These are phyloP conservation scores for Ardeotis arabs DNA, from an alignment of 2,113 vertebrate genomes.

Conservation along the genomic window DNA sequence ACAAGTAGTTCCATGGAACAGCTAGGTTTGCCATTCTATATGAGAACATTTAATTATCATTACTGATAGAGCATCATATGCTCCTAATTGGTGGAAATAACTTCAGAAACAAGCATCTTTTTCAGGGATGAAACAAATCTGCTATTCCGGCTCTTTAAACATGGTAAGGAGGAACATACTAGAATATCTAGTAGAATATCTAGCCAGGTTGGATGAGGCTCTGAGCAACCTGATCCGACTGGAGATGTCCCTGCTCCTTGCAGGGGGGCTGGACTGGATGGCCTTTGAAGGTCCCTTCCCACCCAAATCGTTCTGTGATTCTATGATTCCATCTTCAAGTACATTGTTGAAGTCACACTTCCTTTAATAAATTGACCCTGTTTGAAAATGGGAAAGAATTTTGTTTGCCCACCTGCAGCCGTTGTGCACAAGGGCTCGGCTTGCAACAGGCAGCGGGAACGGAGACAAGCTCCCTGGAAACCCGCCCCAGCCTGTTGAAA, in stretches of 20 bases:
- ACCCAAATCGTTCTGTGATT: too few species aligned
- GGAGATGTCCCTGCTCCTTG: too few species aligned
- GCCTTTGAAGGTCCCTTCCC: too few species aligned
- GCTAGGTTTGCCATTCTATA: background rate
- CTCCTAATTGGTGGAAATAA: background rate
- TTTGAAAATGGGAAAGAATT: background rate
- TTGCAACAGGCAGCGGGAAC: background rate
- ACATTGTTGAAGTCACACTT: fast-evolving
- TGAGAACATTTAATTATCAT: background rate
- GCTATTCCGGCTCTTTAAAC: background rate
- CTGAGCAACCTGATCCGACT: too few species aligned
- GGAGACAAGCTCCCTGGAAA: background rate
- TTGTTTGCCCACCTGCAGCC: background rate
- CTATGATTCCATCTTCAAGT: background rate
- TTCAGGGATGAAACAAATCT: background rate
- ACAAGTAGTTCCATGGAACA: background rate
- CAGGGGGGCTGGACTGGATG: too few species aligned
- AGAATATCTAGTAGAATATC: background rate
- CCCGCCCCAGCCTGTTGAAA: background rate
- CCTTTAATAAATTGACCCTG: background rate
- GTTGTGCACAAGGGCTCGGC: background rate
- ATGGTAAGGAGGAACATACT: background rate
- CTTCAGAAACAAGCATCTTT: background rate
- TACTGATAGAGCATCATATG: background rate
- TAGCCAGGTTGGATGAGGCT: too few species aligned